Evolutionary conservation across 2,888 invertebrate species (phyloP), one percentile per base, ranked within the genome.

Genomic region (Eulithis testata): DNA sequence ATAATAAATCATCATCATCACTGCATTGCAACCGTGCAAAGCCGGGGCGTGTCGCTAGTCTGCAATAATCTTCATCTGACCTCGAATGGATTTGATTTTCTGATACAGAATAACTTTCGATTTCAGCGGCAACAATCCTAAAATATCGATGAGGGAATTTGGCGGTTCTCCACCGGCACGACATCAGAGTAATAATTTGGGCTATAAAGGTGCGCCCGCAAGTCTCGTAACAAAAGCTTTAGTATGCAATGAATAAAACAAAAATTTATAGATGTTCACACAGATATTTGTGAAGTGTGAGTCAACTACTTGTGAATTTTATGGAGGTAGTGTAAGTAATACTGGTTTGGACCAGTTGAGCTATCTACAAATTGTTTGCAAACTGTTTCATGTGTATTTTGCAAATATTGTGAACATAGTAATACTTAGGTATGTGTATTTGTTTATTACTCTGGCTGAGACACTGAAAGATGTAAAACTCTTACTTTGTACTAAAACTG

Each of bases 91-190:
- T 63, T 59, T 58, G 70, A 66, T 67, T 51, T 58, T 51, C 43
- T 70, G 70, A 73, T 76, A 78, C 76, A 69, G 70, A 70, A 70
- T 72, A 56, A 65, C 63, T 68, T 61, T 57, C 45, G 74, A 76
- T 81, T 82, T 77, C 77, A 77, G 71, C 73, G 73, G 71, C 71
- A 74, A 76, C 68, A 67, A 61, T 79, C 79, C 72, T 68, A 69
- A 82, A 81, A 84, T 84, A 82, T 74, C 73, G 76, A 76, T 68
- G 57, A 66, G 36, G 71, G 69, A 65, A 71, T 74, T 78, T 82
- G 82, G 81, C 82, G 71, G 71, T 80, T 69, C 73, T 81, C 82
- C 84, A 83, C 69, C 68, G 66, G 69, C 56, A 66, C 60, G 50
- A 58, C 59, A 62, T 56, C n/a, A 55, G 51, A 61, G 57, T 49